Evolutionary conservation across 1,140 invertebrate species (phyloP), one percentile per base, ranked within the genome.

Genomic region (Caenorhabditis remanei): DNA sequence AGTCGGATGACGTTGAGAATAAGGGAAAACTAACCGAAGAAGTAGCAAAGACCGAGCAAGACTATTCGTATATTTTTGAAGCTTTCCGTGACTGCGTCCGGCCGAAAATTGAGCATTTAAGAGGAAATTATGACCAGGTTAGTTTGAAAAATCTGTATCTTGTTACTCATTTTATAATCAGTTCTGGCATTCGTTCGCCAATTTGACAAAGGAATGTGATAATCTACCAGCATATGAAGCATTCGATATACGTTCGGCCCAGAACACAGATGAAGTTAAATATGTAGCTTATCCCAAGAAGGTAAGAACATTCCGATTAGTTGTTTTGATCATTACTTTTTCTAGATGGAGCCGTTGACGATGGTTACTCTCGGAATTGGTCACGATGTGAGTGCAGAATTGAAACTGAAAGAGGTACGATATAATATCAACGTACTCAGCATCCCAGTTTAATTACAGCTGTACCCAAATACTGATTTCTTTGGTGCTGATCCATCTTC

Each of bases 401-500:
- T 61, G 16, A 61, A 61, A 61, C 19, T 61, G 56, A 61, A 61
- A 61, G 56, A 61, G 56, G 56, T 61, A 61, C 21, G 19, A 61
- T 11, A 14, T 53, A 11, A 53, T 8, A 16, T 53, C 50, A 53
- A 9, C 0, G 3, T 14, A 53, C 13, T 53, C 11, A 53, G 50
- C 11, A 53, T 53, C 9, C 50, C 50, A 53, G 16, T 14, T 53
- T 53, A 61, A n/a, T 61, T 61, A n/a, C 56, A 61, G 56, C 56
- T 61, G 8, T 61, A 61, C 21, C 56, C 56, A 16, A 61, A 61
- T 21, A 61, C n/a, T 61, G 56, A 61, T 5, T 61, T 61, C 21
- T 61, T 61, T n/a, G 56, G 56, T 21, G 56, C 56, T 9, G 56
- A 61, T 61, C 56, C 56, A 61, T 14, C 56, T 4, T n/a, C 56